Evolutionary conservation across 53 echinoderm and acorn worm genomes (phyloP), one percentile per base, ranked within the genome.

Genomic region (Apostichopus leukothele): DNA sequence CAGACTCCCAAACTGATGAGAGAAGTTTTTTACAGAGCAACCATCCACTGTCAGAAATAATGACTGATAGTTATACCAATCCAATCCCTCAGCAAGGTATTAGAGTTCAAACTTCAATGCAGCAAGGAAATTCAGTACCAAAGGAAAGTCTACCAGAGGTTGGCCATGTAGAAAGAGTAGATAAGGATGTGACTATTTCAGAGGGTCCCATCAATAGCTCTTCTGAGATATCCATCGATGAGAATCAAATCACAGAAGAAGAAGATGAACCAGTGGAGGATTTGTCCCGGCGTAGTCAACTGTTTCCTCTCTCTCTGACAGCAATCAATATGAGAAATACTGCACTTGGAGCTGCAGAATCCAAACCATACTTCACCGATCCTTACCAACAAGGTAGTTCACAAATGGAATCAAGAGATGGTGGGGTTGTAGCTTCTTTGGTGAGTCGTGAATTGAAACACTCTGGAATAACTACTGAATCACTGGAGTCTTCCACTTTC

Each of bases 131-230:
- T 14, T 71, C 6, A 71, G 16, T 19, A 71, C 21, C 71, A 71
- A 71, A 3, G 20, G n/a, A 71, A 71, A 6, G 20, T 71, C 71
- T n/a, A 21, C 20, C 3, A 71, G 71, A 71, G 18, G 18, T 71
- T 13, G 20, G n/a, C 14, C 9, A 13, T 13, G 16, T 6, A 13
- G n/a, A 71, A 18, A 71, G 4, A 16, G 18, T 71, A 39, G 51
- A 51, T 22, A 71, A 85, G 8, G 10, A 66, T 13, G 14, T 85
- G 66, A 85, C 85, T 27, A 23, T 85, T 50, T 85, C 85, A 12
- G 85, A 85, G 85, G 85, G 85, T 85, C 67, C 85, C 18, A 25
- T 85, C 27, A 85, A 50, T 50, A 85, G 67, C 0, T 67, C 85
- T 5, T 67, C 85, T 5, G 85, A 85, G 1, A 27, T 8, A 50